phyloP scores from a whole-genome alignment of 2,797 vertebrate species.

The Gymnoscopelus microlampas region DNA sequence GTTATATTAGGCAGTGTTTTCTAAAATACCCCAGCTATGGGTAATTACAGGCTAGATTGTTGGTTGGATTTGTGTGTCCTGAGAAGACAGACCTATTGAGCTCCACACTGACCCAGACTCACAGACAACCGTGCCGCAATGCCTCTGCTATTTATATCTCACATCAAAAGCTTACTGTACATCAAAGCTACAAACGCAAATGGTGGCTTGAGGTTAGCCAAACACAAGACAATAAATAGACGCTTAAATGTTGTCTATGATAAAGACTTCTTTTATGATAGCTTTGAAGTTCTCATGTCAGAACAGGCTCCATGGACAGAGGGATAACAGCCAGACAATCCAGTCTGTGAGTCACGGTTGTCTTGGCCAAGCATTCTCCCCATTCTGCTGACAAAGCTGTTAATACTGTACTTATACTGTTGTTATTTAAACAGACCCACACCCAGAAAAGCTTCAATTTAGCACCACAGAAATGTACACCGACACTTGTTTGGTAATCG shows the following conservation, averaged over 20 bases:
- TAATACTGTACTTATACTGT: neutral
- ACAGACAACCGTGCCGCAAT: constrained; percentile 6
- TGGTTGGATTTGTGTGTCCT: constrained; percentile 17
- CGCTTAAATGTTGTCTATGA: constrained; percentile 45
- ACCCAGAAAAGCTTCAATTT: no score
- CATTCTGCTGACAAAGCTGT: constrained; percentile 4
- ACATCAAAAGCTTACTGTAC: constrained; percentile 2
- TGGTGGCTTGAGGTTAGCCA: constrained; percentile 30
- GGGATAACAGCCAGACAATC: constrained; percentile 27
- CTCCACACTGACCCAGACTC: neutral
- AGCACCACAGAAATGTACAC: no score
- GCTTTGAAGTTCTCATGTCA: constrained; percentile 51
- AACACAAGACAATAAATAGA: constrained; percentile 38
- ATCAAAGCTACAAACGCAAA: constrained; percentile 59
- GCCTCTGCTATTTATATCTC: constrained; percentile 35
- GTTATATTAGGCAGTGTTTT: constrained; percentile 15
- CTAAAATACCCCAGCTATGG: neutral
- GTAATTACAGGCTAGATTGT: neutral
- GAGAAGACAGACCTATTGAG: constrained; percentile 7
- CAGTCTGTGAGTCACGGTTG: neutral
- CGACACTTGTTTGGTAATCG: no score
- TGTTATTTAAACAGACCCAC: neutral
- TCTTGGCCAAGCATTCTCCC: neutral
- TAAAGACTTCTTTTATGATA: neutral
- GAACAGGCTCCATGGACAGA: constrained; percentile 25